phyloP scores from a whole-genome alignment of 2,797 vertebrate species.

The Coranthus polyacanthus region DNA sequence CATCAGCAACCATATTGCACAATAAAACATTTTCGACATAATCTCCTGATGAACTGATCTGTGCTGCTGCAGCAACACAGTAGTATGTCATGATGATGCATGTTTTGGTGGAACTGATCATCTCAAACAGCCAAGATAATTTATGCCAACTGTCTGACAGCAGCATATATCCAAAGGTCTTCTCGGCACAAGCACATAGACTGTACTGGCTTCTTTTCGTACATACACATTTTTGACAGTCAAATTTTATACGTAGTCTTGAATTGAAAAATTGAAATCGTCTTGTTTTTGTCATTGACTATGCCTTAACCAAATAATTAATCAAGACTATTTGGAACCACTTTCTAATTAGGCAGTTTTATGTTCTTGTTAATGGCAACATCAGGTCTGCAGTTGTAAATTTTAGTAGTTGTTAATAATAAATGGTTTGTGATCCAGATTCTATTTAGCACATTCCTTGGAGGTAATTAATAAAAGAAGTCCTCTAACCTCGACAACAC shows the following conservation, averaged over 20 bases:
- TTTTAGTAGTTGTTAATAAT: too few species aligned
- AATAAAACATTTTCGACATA: slow-evolving; percentile 56
- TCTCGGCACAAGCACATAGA: slow-evolving; percentile 24
- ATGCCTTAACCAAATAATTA: too few species aligned
- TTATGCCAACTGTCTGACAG: slow-evolving; percentile 55
- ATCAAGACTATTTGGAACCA: not conserved
- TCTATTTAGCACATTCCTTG: too few species aligned
- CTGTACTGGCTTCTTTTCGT: slow-evolving; percentile 23
- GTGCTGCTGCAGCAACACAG: slow-evolving; percentile 31
- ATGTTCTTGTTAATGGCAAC: too few species aligned
- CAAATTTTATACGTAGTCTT: slow-evolving; percentile 22
- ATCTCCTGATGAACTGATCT: slow-evolving; percentile 70
- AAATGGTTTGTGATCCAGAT: too few species aligned
- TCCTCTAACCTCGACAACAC: too few species aligned
- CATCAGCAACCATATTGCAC: slow-evolving; percentile 44
- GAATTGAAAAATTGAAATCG: not conserved
- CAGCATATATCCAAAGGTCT: slow-evolving; percentile 48
- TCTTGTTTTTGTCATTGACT: not conserved
- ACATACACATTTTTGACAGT: slow-evolving; percentile 6
- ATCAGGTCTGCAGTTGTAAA: too few species aligned
- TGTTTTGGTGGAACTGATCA: slow-evolving; percentile 60
- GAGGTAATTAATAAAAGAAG: too few species aligned
- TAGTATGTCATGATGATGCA: slow-evolving; percentile 53
- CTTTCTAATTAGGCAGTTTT: too few species aligned
- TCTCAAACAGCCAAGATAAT: slow-evolving; percentile 48